Percentiles rank a stretch among this genome's conserved stretches.
Evolutionary conservation across 2,113 vertebrate genomes (phyloP).

Genomic region (Burhinus oedicnemus): DNA sequence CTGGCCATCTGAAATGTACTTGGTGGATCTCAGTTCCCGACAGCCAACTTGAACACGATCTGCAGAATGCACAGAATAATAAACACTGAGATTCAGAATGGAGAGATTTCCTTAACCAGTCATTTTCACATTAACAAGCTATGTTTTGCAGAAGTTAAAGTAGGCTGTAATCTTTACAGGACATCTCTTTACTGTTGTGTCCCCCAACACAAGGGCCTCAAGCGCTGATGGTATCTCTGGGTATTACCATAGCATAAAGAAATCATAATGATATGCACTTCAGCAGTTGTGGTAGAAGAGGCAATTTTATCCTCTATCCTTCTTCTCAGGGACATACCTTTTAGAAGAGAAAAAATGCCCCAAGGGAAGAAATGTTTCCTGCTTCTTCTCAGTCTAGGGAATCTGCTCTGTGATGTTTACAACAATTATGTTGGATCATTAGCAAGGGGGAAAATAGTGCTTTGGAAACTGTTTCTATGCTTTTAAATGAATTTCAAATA

Average conservation of each 20-base stretch:
- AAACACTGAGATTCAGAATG: conserved; percentile 6
- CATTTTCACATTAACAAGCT: background rate
- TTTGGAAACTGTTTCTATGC: conserved; percentile 5
- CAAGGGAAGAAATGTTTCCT: conserved; percentile 52
- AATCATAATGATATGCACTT: background rate
- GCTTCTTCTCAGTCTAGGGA: conserved; percentile 33
- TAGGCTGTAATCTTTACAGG: conserved; percentile 3
- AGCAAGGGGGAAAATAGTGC: background rate
- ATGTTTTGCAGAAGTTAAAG: conserved; percentile 3
- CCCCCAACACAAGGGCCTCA: conserved; percentile 6
- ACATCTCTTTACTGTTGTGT: conserved; percentile 33
- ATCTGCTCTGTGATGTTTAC: conserved; percentile 42
- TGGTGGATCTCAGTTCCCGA: conserved; percentile 91
- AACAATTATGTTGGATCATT: background rate
- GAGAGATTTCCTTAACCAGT: background rate
- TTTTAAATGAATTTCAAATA: conserved; percentile 10
- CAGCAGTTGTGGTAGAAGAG: conserved; percentile 19
- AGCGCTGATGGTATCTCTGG: conserved; percentile 1
- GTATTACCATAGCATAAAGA: conserved; percentile 31
- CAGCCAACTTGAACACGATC: conserved; percentile 90
- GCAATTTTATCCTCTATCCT: conserved; percentile 26
- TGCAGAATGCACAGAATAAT: conserved; percentile 43
- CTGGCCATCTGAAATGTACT: conserved; percentile 95
- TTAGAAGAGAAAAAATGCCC: conserved; percentile 43
- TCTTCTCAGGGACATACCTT: conserved; percentile 47